phyloP scores from a whole-genome alignment of 2,797 vertebrate species.

The Acipenser transmontanus region DNA sequence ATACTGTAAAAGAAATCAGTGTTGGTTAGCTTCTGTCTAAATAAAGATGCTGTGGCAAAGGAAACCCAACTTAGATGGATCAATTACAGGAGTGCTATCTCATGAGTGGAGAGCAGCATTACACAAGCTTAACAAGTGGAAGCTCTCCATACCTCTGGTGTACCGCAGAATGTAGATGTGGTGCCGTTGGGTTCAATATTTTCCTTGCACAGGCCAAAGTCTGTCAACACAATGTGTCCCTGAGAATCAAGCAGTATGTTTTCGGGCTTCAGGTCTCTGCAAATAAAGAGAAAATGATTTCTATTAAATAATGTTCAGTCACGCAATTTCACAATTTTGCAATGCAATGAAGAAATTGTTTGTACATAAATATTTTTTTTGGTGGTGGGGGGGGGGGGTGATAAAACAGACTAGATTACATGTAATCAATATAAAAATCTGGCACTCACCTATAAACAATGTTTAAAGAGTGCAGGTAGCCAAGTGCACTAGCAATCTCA shows the following conservation, averaged over 20 bases:
- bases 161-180: constrained; percentile 89
- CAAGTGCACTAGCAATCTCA: constrained; percentile 93
- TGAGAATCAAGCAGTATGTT: constrained; percentile 76
- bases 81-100: too few species aligned
- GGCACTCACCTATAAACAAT: constrained; percentile 81
- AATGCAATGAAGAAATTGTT: not conserved
- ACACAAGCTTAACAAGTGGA: too few species aligned
- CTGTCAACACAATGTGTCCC: constrained; percentile 77
- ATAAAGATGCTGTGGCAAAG: not conserved
- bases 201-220: constrained; percentile 83
- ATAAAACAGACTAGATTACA: too few species aligned
- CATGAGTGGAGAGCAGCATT: too few species aligned
- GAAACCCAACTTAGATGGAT: too few species aligned
- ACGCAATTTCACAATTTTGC: too few species aligned
- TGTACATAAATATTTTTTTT: too few species aligned
- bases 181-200: constrained; percentile 73
- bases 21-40: not conserved
- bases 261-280: constrained; percentile 77
- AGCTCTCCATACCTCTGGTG: constrained; percentile 65
- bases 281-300: not conserved
- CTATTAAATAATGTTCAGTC: too few species aligned
- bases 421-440: too few species aligned
- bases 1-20: constrained; percentile 60
- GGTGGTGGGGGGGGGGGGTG: too few species aligned
- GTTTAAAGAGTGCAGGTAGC: constrained; percentile 94